A percentile compares a stretch with the other conserved stretches of the same genome.
phyloP scores from a whole-genome alignment of 2,113 vertebrate genomes.

The Sorex fumeus region DNA sequence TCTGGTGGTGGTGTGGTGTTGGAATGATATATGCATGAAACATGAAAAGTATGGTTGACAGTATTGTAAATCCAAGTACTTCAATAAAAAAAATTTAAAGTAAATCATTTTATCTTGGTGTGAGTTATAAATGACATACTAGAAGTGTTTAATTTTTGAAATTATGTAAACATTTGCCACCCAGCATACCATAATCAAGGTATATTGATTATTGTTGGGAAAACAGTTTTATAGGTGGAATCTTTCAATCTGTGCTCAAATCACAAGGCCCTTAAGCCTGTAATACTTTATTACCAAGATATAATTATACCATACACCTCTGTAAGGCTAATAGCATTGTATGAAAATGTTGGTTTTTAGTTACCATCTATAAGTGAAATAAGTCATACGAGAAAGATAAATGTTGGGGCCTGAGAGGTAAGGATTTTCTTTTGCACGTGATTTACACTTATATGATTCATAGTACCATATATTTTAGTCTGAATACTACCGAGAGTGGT shows the following conservation, averaged over 20 bases:
- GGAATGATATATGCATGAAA: too few species aligned
- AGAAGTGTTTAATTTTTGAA: background rate
- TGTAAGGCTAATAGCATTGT: background rate
- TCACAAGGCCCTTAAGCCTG: background rate
- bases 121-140: constrained; percentile 28
- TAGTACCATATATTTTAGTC: too few species aligned
- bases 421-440: too few species aligned
- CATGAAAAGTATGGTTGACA: too few species aligned
- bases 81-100: too few species aligned
- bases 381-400: too few species aligned
- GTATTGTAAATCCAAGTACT: too few species aligned
- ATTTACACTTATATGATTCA: too few species aligned
- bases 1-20: too few species aligned
- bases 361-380: background rate
- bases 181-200: background rate
- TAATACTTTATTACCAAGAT: background rate
- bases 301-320: background rate
- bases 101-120: background rate
- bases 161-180: constrained; percentile 1
- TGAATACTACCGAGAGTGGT: too few species aligned
- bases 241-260: background rate
- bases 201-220: background rate
- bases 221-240: background rate
- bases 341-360: background rate
- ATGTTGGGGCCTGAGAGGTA: too few species aligned